Evolutionary conservation across 2,888 invertebrate species (phyloP), one percentile per base, ranked within the genome.

Genomic region (Carpatolechia fugitivella): DNA sequence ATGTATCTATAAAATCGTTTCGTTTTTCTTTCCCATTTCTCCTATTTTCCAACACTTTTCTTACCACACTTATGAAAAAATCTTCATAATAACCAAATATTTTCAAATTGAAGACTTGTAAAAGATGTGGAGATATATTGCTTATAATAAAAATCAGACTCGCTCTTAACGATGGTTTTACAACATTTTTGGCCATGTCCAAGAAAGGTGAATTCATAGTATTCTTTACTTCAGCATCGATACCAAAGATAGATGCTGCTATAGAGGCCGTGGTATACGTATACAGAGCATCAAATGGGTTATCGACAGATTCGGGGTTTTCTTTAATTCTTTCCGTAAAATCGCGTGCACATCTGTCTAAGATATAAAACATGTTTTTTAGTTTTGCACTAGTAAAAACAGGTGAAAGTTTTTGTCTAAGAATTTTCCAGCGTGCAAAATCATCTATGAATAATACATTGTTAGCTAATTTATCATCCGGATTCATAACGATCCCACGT

Each of bases 191-290:
- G 31, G 73, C 69, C 78, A 81, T 80, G 0, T 80, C 70, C 24
- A 76, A 57, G 50, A 81, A 86, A 24, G 78, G 83, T 2, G 73
- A 86, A 33, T 87, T 70, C 78, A 85, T 80, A 0, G 77, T 72
- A 46, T 72, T 82, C 6, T 75, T 68, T 1, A 70, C 67, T 36
- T 75, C 65, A 6, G 79, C 76, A 46, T 85, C 82, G 11, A 91
- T 76, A 0, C 91, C 91, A 57, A 91, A 90, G 0, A 90, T 76
- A 6, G 85, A 73, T 1, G 85, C 79, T 3, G 76, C 82, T 29
- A 87, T 81, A 0, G 82, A 73, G 1, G 79, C 76, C 1, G 81
- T 75, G 0, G 80, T 80, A 35, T 77, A 86, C 0, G 74, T 80
- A 41, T 77, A 80, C 0, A 84, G 48, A 10, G 63, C 67, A 38